Percentiles rank a stretch among this genome's conserved stretches.
Conservation (phyloP, 2,888 invertebrate species). For the Ormyrus thymus region DNA sequence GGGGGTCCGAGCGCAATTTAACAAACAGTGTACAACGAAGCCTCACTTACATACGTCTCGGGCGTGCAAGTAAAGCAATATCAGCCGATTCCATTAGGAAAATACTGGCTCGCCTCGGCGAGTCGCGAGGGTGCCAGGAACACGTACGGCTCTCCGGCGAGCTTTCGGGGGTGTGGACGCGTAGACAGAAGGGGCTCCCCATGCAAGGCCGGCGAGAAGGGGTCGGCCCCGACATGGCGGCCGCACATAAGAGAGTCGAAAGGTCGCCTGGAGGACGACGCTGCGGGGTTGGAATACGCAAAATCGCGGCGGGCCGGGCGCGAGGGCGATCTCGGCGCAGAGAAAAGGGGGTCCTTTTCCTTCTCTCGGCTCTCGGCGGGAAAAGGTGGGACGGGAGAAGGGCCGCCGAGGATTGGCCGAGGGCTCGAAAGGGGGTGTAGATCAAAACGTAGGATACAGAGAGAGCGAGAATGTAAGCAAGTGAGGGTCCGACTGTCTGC, state of each 20-base stretch:
- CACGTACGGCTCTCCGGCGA: neutral
- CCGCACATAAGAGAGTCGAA: slow-evolving; percentile 51
- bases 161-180: slow-evolving; percentile 30
- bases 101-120: slow-evolving; percentile 10
- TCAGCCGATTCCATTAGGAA: slow-evolving; percentile 54
- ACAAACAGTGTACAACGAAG: slow-evolving; percentile 24
- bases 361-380: slow-evolving; percentile 40
- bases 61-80: slow-evolving; percentile 46
- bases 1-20: slow-evolving; percentile 21
- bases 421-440: slow-evolving; percentile 36
- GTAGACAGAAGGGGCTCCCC: slow-evolving; percentile 41
- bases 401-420: slow-evolving; percentile 53
- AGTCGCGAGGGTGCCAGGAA: slow-evolving; percentile 26
- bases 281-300: neutral
- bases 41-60: neutral
- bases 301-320: neutral
- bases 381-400: slow-evolving; percentile 26
- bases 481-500: slow-evolving; percentile 52
- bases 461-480: slow-evolving; percentile 24
- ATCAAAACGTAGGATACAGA: slow-evolving; percentile 52
- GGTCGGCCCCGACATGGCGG: slow-evolving; percentile 23
- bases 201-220: slow-evolving; percentile 6
- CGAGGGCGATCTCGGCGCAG: slow-evolving; percentile 45
- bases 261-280: slow-evolving; percentile 51
- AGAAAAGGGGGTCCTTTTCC: slow-evolving; percentile 48